Percentiles rank a stretch among this genome's conserved stretches.
Evolutionary conservation across 2,797 vertebrate genomes (phyloP).

Genomic region (Argyrosomus regius): DNA sequence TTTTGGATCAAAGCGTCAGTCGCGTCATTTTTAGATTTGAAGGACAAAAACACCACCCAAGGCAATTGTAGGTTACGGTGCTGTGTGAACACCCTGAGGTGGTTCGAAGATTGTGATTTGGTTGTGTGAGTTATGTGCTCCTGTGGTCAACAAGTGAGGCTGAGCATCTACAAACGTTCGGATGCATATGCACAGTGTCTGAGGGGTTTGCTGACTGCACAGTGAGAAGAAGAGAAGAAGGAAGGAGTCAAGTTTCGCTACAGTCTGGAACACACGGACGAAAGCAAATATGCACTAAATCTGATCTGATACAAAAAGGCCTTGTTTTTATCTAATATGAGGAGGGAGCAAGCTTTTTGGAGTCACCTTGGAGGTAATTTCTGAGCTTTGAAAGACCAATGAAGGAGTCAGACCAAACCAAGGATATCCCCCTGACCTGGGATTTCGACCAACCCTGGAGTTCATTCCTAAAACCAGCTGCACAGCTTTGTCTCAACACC

Average conservation of each 20-base stretch:
- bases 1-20: conserved; percentile 42
- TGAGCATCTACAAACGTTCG: conserved; percentile 53
- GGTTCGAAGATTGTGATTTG: conserved; percentile 58
- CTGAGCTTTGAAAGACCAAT: conserved; percentile 54
- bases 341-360: neutral
- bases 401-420: conserved; percentile 75
- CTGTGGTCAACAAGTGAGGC: conserved; percentile 59
- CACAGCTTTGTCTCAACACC: conserved; percentile 79
- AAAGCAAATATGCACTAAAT: neutral
- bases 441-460: conserved; percentile 73
- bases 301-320: neutral
- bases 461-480: conserved; percentile 56
- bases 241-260: neutral
- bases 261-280: neutral
- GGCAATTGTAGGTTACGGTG: conserved; percentile 65
- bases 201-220: conserved; percentile 29
- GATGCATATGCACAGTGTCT: conserved; percentile 21
- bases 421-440: conserved; percentile 58
- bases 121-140: conserved; percentile 58
- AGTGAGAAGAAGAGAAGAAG: conserved; percentile 31
- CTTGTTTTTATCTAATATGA: neutral
- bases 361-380: conserved; percentile 5
- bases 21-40: conserved; percentile 2
- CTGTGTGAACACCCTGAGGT: conserved; percentile 53
- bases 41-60: conserved; percentile 38